Evolutionary conservation across 1,140 invertebrate genomes (phyloP), one percentile per base, ranked within the genome.

Genomic region (Heterodera carotae): DNA sequence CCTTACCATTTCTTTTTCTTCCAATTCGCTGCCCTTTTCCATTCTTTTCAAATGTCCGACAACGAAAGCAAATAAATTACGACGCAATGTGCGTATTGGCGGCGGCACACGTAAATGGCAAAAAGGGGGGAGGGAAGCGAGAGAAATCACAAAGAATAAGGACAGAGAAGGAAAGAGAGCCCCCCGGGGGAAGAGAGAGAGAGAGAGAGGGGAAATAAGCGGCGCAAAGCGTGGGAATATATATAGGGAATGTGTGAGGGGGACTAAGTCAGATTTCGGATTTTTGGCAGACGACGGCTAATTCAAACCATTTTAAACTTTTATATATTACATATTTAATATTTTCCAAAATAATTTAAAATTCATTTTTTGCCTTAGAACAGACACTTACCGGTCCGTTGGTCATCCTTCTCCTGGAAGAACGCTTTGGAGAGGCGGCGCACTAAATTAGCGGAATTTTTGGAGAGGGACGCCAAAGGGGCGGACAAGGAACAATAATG

Each of bases 381-480:
- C 27, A 72, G 27, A 34, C 29, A 86, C 85, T 76, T 39, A 86
- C 86, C 86, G 66, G 82, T 76, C 80, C 53, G 36, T 15, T 84
- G 80, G 33, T 76, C 81, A 76, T 85, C 71, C 59, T 86, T 86
- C 39, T 81, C 76, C 68, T 86, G 84, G 78, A 86, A 86, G 64
- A 86, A 88, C n/a, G 85, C 85, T 59, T 85, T 83, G 53, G 79
- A 82, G 34, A 86, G 78, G 69, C 87, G 85, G 29, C 86, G 76
- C 66, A 86, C 84, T 84, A 88, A 85, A 88, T 88, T 80, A 22
- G 83, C 79, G 43, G 81, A 82, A 43, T 56, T 84, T 71, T 83
- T 77, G 6, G 67, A 72, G 25, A 83, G 75, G 18, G 74, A 82
- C 56, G 76, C 64, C 29, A 79, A 53, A 29, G 59, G 31, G 64